These are phyloP conservation scores for Ramphastos sulfuratus DNA, from an alignment of 2,113 vertebrate genomes.

Conservation along the genomic window DNA sequence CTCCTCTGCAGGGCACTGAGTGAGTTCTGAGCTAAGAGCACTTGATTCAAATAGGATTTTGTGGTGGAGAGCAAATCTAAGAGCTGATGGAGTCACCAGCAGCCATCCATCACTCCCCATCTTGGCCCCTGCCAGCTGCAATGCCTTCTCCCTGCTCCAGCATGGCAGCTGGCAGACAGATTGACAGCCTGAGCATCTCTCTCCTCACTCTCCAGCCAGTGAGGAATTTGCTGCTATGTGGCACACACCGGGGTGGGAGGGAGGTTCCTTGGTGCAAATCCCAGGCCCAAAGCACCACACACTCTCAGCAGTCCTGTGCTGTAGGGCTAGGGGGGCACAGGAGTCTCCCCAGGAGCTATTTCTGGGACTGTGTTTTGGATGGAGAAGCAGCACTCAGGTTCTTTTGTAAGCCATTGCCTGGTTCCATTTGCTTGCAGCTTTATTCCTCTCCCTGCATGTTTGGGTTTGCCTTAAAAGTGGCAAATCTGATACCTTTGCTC, in stretches of 20 bases:
- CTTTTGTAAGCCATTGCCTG: fast-evolving
- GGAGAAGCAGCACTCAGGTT: neutral
- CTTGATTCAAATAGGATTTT: slow-evolving; percentile 22
- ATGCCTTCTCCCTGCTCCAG: neutral
- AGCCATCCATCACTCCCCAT: slow-evolving; percentile 13
- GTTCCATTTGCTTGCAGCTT: neutral
- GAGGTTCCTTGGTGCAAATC: fast-evolving
- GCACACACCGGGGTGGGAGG: fast-evolving
- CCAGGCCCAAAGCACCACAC: fast-evolving
- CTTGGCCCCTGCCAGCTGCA: neutral
- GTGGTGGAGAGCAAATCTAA: neutral
- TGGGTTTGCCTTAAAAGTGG: neutral
- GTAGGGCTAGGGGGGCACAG: fast-evolving
- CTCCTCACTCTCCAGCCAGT: fast-evolving
- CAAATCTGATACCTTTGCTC: neutral
- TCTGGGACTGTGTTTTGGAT: neutral
- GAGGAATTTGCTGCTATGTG: neutral
- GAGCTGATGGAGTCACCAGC: neutral
- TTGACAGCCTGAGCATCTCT: neutral
- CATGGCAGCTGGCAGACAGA: neutral
- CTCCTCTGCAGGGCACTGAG: neutral
- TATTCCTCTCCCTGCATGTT: neutral
- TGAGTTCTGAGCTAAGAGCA: neutral
- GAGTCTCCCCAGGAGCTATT: neutral
- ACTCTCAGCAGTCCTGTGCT: fast-evolving